These are phyloP conservation scores for Oithona nana DNA, from an alignment of 2,888 invertebrate genomes.

Conservation along the genomic window DNA sequence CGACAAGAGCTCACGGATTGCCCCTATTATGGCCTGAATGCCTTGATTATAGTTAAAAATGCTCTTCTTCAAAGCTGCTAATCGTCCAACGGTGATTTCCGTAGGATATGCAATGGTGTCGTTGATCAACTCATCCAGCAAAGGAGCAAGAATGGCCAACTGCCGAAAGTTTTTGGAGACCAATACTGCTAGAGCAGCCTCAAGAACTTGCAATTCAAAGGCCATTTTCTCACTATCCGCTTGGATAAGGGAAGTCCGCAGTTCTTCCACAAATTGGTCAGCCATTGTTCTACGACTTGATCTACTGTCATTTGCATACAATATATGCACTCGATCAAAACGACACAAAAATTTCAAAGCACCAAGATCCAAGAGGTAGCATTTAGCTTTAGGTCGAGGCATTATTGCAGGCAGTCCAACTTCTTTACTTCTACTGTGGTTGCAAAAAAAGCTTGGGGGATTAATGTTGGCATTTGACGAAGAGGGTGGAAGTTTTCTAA, in stretches of 20 bases:
- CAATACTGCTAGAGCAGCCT: background rate
- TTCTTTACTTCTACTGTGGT: no score
- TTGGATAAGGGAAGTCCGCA: background rate
- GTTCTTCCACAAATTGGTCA: background rate
- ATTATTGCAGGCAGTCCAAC: background rate
- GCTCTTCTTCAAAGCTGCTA: slow-evolving; percentile 3
- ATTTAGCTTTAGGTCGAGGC: background rate
- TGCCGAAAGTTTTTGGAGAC: background rate
- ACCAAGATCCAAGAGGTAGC: background rate
- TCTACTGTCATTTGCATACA: background rate
- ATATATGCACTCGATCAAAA: background rate
- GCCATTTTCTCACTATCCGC: background rate
- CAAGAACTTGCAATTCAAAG: slow-evolving; percentile 4
- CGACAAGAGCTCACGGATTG: background rate
- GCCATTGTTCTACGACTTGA: background rate
- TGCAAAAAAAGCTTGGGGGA: no score
- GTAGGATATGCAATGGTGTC: background rate
- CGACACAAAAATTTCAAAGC: background rate
- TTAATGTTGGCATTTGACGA: no score
- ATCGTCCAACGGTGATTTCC: background rate
- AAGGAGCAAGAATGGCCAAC: background rate
- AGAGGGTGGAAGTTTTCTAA: no score
- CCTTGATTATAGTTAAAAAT: background rate
- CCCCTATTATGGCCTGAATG: background rate
- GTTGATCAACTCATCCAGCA: background rate